phyloP scores from a whole-genome alignment of 2,113 vertebrate species.

The Cololabis saira region DNA sequence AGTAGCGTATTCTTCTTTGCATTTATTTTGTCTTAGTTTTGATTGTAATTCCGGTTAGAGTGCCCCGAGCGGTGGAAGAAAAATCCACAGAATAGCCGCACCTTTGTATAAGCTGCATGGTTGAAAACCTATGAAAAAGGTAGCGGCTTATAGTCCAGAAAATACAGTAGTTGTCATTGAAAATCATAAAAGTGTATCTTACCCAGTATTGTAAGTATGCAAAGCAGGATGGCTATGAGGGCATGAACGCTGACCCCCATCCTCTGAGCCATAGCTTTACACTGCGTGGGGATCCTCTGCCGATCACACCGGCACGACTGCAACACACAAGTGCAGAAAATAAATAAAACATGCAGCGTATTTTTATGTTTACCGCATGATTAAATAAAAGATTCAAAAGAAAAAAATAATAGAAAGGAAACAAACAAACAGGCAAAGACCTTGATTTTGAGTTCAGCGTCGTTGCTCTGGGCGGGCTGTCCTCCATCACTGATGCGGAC shows the following conservation, averaged over 20 bases:
- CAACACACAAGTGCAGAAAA: background rate
- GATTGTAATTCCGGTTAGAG: too few species aligned
- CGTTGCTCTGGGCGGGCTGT: constrained; percentile 80
- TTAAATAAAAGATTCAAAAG: too few species aligned
- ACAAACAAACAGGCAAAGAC: constrained; percentile 80
- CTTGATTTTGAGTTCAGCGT: constrained; percentile 80
- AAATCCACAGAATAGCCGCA: too few species aligned
- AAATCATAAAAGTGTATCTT: constrained; percentile 37
- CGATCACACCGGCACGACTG: constrained; percentile 87
- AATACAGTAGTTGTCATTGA: too few species aligned
- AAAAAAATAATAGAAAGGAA: background rate
- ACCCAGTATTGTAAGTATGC: constrained; percentile 91
- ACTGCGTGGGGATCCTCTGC: constrained; percentile 79
- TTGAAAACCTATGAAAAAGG: too few species aligned
- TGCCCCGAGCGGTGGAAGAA: too few species aligned
- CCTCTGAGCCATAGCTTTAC: constrained; percentile 74
- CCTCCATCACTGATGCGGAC: constrained; percentile 89
- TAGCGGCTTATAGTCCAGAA: too few species aligned
- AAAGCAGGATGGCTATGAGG: constrained; percentile 87
- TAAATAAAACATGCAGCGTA: background rate
- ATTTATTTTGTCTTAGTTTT: too few species aligned
- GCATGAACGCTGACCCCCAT: constrained; percentile 87
- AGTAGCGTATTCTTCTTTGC: too few species aligned
- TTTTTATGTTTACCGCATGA: background rate
- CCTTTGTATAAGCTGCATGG: too few species aligned